A percentile compares a stretch with the other conserved stretches of the same genome.
phyloP scores from a whole-genome alignment of 2,888 invertebrate species.

The Petrophora chlorosata region DNA sequence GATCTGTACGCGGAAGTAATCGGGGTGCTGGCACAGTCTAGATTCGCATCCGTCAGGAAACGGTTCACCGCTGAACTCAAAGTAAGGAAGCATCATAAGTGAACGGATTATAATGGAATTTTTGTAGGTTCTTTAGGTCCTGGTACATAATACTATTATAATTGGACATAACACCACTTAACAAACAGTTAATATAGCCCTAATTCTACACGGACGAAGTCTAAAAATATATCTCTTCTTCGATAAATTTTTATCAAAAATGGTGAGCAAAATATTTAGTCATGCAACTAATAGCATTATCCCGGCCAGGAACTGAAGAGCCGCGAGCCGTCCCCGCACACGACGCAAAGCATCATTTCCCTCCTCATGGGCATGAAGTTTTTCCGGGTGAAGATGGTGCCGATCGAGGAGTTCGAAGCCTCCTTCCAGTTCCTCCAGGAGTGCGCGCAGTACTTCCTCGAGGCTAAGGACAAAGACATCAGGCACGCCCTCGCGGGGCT shows the following conservation, averaged over 20 bases:
- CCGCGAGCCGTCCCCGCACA: conserved; percentile 94
- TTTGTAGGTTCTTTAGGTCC: too few species aligned
- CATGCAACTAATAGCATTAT: not conserved
- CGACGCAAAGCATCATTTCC: conserved; percentile 97
- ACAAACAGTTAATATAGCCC: too few species aligned
- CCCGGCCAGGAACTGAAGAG: conserved; percentile 81
- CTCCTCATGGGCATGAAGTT: conserved; percentile 99
- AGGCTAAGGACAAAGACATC: conserved; percentile 98
- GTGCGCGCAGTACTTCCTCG: conserved; percentile 98
- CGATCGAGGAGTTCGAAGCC: conserved; percentile 99
- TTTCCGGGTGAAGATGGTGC: conserved; percentile 97
- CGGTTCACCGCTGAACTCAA: conserved; percentile 96
- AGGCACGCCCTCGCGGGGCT: conserved; percentile 98
- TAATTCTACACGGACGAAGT: too few species aligned
- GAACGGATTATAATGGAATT: too few species aligned
- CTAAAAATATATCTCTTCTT: too few species aligned
- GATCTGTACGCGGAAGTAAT: conserved; percentile 99
- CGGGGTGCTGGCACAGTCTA: conserved; percentile 96
- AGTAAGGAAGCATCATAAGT: conserved; percentile 62
- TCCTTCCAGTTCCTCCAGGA: conserved; percentile 99
- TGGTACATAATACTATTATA: too few species aligned
- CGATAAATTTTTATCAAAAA: too few species aligned
- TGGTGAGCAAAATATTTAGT: not conserved
- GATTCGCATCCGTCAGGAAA: conserved; percentile 96
- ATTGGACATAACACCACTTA: too few species aligned